Conservation (phyloP, 2,113 vertebrate genomes). For the Struthio camelus region DNA sequence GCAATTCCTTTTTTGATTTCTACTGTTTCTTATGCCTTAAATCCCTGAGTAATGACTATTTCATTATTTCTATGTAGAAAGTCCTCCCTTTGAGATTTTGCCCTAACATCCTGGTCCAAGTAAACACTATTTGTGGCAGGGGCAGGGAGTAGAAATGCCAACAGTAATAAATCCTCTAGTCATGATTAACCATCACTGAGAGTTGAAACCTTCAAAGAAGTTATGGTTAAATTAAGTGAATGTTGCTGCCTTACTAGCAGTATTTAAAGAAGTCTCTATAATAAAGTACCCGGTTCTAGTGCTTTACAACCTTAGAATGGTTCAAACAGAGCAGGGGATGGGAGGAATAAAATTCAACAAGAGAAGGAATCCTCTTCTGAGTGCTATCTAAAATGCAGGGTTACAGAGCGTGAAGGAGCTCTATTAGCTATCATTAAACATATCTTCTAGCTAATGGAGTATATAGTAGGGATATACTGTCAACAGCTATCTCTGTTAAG, state of each 20-base stretch:
- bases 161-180: background rate
- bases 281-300: background rate
- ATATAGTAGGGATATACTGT: background rate
- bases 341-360: background rate
- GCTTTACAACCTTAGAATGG: background rate
- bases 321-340: background rate
- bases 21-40: background rate
- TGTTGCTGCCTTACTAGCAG: background rate
- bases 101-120: background rate
- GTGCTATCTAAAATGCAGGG: background rate
- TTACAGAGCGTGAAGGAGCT: background rate
- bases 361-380: background rate
- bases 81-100: background rate
- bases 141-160: background rate
- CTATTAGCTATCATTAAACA: background rate
- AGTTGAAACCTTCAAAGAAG: background rate
- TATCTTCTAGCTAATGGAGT: background rate
- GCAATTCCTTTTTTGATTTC: background rate
- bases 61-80: background rate
- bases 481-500: background rate
- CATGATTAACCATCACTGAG: background rate
- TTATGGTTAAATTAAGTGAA: background rate
- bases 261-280: background rate
- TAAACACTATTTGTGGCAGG: background rate
- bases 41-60: background rate